Evolutionary conservation across 1,140 invertebrate genomes (phyloP), one percentile per base, ranked within the genome.

Genomic region (Elymnias hypermnestra): DNA sequence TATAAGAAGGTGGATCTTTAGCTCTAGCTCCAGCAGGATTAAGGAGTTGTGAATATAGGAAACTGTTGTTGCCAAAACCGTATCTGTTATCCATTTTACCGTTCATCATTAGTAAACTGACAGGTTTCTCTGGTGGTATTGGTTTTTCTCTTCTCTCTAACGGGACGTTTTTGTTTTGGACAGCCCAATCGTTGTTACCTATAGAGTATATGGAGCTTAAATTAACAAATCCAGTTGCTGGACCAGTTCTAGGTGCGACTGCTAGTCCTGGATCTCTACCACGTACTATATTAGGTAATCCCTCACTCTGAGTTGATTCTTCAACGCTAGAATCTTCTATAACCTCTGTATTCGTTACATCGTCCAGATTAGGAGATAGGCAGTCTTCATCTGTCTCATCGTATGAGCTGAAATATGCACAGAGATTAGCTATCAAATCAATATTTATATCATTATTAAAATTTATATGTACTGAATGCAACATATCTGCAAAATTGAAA

Each of bases 361-460:
- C 87, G 64, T 91, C 90, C 51, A 91, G 55, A 60, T 90, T 89
- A 14, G 89, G 89, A 23, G 89, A 90, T 13, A 91, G 71, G 45
- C 89, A 86, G 53, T 91, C 90, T 39, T 91, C 90, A 45, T 89
- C 89, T 21, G 87, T 88, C 76, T 90, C 89, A 90, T 90, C 88
- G 87, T 89, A 89, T 72, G 89, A 90, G 89, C 89, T 90, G 86
- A 29, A 79, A 72, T 29, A 25, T 38, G 26, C 33, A 56, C 52
- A 33, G 1, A 22, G 18, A 26, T 54, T 47, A 51, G 29, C 26
- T 15, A 6, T 25, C 8, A 36, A 13, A 26, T 26, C 26, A 28
- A 12, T n/a, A 21, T n/a, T 22, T 4, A 6, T 21, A 21, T 4
- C 19, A 21, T 6, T 4, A 21, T 21, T 21, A 3, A 21, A 6